Conservation (phyloP, 2,797 vertebrate genomes). For the Telmatherina bonti region DNA sequence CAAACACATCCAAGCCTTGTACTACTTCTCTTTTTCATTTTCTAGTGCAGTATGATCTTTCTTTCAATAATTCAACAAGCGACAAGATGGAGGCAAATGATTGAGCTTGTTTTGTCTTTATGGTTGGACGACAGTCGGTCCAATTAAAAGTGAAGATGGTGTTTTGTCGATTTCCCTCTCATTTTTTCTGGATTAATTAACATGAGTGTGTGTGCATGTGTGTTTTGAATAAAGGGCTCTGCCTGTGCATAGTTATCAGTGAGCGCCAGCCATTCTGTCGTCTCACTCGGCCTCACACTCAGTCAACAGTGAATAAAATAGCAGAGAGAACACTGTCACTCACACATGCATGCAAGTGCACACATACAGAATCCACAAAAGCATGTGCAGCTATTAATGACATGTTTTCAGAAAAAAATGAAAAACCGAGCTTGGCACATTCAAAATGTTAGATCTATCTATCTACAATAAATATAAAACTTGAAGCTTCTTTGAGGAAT, state of each 20-base stretch:
- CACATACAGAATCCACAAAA: constrained; percentile 24
- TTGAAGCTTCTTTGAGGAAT: not conserved
- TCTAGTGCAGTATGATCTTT: constrained; percentile 46
- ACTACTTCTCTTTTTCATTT: constrained; percentile 52
- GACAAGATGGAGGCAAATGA: constrained; percentile 74
- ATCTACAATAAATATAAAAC: not conserved
- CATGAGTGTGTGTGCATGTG: constrained; percentile 21
- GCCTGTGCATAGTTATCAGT: constrained; percentile 80
- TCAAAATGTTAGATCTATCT: not conserved
- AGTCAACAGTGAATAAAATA: constrained; percentile 78
- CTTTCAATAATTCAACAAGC: constrained; percentile 74
- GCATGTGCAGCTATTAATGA: constrained; percentile 12
- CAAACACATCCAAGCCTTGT: constrained; percentile 52
- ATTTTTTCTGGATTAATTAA: constrained; percentile 80
- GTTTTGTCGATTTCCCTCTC: constrained; percentile 52
- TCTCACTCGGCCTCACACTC: constrained; percentile 83
- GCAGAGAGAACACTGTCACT: constrained; percentile 43
- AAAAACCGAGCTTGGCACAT: not conserved
- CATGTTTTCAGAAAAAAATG: not conserved
- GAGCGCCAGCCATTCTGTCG: constrained; percentile 76
- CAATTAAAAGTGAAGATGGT: constrained; percentile 79
- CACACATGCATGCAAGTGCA: constrained; percentile 36
- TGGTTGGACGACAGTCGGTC: constrained; percentile 77
- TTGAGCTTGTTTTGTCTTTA: constrained; percentile 72
- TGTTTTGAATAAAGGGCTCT: constrained; percentile 54